Base-by-base conservation (phyloP, 2,797 vertebrate species). In the Ataeniobius toweri region DNA sequence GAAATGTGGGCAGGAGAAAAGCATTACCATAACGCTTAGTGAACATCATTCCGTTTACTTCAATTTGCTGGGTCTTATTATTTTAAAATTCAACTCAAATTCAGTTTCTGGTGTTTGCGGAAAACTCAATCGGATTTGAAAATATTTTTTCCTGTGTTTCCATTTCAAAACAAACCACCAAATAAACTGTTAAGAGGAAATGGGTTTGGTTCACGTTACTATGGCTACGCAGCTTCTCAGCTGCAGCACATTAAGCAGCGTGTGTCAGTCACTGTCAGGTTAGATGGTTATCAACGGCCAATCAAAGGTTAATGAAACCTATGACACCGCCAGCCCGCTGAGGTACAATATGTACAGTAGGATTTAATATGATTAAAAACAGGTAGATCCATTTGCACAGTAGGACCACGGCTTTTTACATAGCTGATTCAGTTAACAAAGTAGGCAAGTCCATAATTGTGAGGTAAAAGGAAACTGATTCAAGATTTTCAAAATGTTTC, bases 1-100 rank as follows among this genome's bases (percentile, higher is more conserved):
- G 81, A 88, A 83, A 79, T 84, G 83, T 82, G 83, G 85, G 86
- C 76, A 53, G 31, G 59, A 84, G 73, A 82, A 50, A 87, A 71
- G 65, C 75, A 13, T 76, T 70, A 63, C 76, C 82, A 68, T 83
- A 72, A 78, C 69, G 59, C 79, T 83, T 73, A 71, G 31, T 78
- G 82, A 50, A 77, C 75, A 51, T 67, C 39, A 55, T 51, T 82
- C 39, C 20, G 58, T 74, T 82, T 73, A 74, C 76, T 75, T 61
- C 5, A n/a, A 2, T 51, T 58, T 28, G n/a, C 28, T 67, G 51
- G 41, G 71, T 26, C 10, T 67, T 69, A n/a, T 63, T 48, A 75
- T 76, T 51, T 81, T 77, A 55, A 55, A 73, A 46, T 77, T 51
- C 10, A 80, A 58, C 26, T 80, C 14, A 74, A 83, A 81, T 82